Evolutionary conservation across 2,888 invertebrate species (phyloP), one percentile per base, ranked within the genome.

Genomic region (Zeuzera pyrina): DNA sequence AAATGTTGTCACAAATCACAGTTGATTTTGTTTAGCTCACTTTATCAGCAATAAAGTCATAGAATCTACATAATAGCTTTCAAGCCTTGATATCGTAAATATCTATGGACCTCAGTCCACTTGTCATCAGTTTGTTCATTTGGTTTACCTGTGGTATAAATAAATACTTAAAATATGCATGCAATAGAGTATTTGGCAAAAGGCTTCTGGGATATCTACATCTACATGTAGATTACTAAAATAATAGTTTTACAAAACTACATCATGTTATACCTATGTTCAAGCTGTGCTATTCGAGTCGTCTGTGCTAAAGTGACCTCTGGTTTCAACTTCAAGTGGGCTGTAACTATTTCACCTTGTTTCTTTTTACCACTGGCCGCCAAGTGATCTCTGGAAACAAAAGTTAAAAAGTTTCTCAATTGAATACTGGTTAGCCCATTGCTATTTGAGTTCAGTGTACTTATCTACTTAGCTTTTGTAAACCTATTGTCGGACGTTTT

Each of bases 211-310:
- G n/a, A n/a, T n/a, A n/a, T n/a, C n/a, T n/a, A n/a, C n/a, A n/a
- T n/a, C n/a, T n/a, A n/a, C n/a, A n/a, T n/a, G n/a, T n/a, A n/a
- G n/a, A n/a, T n/a, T n/a, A n/a, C n/a, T n/a, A n/a, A n/a, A n/a
- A n/a, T n/a, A n/a, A n/a, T n/a, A n/a, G n/a, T n/a, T n/a, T n/a
- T n/a, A n/a, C n/a, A n/a, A n/a, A n/a, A n/a, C n/a, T n/a, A n/a
- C n/a, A n/a, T n/a, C n/a, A n/a, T n/a, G 15, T 12, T 10, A 29
- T 43, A 79, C 84, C 87, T 84, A 57, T 91, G 89, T 62, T 97
- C 97, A 2, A 97, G 81, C 48, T 91, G 91, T 2, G 94, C 93
- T 37, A 95, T 77, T 59, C 94, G 85, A 1, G 93, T 89, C 2
- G 92, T 91, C 51, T 94, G 90, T 7, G 88, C 88, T 39, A 95